Evolutionary conservation across 92 coral and sea anemone species (phyloP).

Genomic region (Scolanthus callimorphus): DNA sequence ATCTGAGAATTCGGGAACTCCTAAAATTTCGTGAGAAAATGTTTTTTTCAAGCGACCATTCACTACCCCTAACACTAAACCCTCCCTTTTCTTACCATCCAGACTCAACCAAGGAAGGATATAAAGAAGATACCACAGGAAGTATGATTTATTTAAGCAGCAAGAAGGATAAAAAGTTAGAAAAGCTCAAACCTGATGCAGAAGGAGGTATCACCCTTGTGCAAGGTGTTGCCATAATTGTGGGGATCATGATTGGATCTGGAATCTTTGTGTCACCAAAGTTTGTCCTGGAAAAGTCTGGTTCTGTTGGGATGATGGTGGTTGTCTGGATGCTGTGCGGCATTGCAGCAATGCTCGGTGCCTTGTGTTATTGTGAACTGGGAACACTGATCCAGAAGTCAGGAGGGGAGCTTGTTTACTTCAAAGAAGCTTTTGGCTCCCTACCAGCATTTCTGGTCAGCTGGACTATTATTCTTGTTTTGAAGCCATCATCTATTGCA

Average conservation of each 20-base stretch:
- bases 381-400: constrained; percentile 89
- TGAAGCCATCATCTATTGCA: constrained; percentile 85
- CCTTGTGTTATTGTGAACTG: constrained; percentile 91
- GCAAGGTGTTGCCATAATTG: constrained; percentile 85
- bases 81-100: too few relatives aligned
- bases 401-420: constrained; percentile 83
- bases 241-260: constrained; percentile 95
- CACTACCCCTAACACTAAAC: too few relatives aligned
- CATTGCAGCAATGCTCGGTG: constrained; percentile 76
- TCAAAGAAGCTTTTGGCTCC: constrained; percentile 73
- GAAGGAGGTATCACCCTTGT: constrained; percentile 64
- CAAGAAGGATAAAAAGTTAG: too few relatives aligned
- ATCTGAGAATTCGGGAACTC: too few relatives aligned
- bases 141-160: too few relatives aligned
- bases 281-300: constrained; percentile 74
- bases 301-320: constrained; percentile 90
- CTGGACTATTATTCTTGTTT: constrained; percentile 73
- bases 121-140: too few relatives aligned
- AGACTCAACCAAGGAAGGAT: too few relatives aligned
- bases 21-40: too few relatives aligned
- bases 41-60: too few relatives aligned
- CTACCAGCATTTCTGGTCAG: constrained; percentile 76
- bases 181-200: too few relatives aligned
- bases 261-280: constrained; percentile 95
- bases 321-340: constrained; percentile 86